These are phyloP conservation scores for Megaceryle maxima DNA, from an alignment of 2,113 vertebrate genomes.

Conservation along the genomic window DNA sequence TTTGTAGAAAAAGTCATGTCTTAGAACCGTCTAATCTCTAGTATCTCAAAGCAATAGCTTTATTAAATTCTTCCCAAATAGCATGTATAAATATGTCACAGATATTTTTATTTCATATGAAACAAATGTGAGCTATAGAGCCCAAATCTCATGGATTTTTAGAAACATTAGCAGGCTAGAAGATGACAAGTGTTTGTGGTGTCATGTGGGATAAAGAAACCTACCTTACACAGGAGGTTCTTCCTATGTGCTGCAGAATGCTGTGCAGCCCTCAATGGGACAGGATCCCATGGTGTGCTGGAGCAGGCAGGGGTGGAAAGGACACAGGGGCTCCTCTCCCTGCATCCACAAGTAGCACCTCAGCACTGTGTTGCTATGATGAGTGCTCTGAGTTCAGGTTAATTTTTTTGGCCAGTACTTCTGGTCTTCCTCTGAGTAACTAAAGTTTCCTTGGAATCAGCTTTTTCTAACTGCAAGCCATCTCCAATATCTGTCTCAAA, in stretches of 20 bases:
- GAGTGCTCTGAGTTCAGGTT: background rate
- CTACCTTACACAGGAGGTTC: accelerated
- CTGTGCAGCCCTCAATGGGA: background rate
- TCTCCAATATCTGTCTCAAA: background rate
- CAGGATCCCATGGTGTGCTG: background rate
- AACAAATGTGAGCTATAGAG: background rate
- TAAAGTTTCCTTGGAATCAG: background rate
- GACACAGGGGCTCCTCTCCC: background rate
- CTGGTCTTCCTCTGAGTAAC: background rate
- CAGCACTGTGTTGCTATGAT: background rate
- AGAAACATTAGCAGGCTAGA: background rate
- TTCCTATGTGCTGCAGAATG: accelerated
- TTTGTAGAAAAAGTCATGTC: background rate
- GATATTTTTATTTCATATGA: background rate
- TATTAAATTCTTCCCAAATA: background rate
- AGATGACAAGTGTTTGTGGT: background rate
- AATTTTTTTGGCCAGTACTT: background rate
- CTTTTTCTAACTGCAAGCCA: background rate
- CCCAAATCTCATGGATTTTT: background rate
- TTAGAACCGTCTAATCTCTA: background rate
- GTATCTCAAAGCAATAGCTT: background rate
- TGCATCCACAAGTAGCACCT: background rate
- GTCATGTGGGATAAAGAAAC: background rate
- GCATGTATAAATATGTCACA: background rate
- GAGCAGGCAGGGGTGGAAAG: accelerated